Evolutionary conservation across 1,140 invertebrate genomes (phyloP), one percentile per base, ranked within the genome.

Genomic region (Panulirus ornatus): DNA sequence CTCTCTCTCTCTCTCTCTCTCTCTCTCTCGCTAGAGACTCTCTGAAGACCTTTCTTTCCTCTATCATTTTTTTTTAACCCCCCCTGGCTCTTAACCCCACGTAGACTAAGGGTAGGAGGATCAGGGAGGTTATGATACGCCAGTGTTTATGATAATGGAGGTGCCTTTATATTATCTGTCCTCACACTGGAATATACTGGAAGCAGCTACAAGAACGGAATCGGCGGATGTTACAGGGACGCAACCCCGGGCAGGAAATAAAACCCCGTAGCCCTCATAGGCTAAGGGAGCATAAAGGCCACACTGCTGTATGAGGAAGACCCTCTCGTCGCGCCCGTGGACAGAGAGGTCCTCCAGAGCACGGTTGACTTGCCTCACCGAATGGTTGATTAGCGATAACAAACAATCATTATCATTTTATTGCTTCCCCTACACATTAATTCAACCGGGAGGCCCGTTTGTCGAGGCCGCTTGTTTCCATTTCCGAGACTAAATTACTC

Each of bases 331-430:
- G 51, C 79, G 79, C 34, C 87, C 79, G 6, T 81, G 63, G 76
- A n/a, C 78, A 30, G 19, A 22, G 11, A 27, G 70, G 34, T 73
- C 58, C 83, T 51, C 51, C 38, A 85, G 73, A 58, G 36, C 83
- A 91, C 83, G 89, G 89, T 90, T 85, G 89, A 91, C 82, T 91
- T 91, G 89, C 82, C 89, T 73, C 82, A 40, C 82, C 82, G 89
- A 91, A 91, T 91, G 83, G 83, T 91, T 91, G 89, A 91, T 91
- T 91, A 91, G 89, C 89, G 89, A 84, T 91, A 91, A 91, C 89
- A 91, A 91, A 91, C 89, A 91, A 85, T 91, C 89, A 91, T 91
- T 91, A 91, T 91, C 89, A 91, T 91, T 91, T 91, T 91, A 91
- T 91, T 91, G 89, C 89, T 85, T 91, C 83, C 89, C 83, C 89